These are phyloP conservation scores for Lasioglossum vierecki DNA, from an alignment of 2,888 invertebrate species.

Conservation along the genomic window DNA sequence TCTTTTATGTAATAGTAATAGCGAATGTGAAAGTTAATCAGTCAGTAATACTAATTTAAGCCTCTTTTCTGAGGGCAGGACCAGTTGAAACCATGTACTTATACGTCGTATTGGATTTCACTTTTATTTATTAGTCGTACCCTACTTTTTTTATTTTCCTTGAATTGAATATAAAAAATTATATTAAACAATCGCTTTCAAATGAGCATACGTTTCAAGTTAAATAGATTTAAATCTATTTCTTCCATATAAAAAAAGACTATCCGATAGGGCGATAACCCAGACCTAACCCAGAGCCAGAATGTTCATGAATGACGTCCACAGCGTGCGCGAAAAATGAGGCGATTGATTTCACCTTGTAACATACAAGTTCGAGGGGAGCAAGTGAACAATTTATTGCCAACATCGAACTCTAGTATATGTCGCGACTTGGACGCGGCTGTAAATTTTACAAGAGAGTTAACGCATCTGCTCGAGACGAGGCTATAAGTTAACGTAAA, in stretches of 20 bases:
- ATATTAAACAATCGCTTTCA: conserved; percentile 29
- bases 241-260: background rate
- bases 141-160: conserved; percentile 17
- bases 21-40: conserved; percentile 69
- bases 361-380: background rate
- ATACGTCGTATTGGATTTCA: conserved; percentile 21
- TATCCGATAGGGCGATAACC: background rate
- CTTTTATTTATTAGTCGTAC: conserved; percentile 15
- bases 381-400: background rate
- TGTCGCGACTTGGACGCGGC: background rate
- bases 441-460: background rate
- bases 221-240: background rate
- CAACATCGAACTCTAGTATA: background rate
- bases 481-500: background rate
- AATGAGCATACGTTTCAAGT: conserved; percentile 34
- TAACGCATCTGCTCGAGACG: background rate
- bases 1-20: conserved; percentile 68
- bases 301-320: background rate
- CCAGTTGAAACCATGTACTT: conserved; percentile 41
- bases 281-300: background rate
- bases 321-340: background rate
- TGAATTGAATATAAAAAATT: conserved; percentile 40
- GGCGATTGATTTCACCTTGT: background rate
- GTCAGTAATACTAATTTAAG: conserved; percentile 67
- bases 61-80: conserved; percentile 53